These are phyloP conservation scores for Rhinella marina DNA, from an alignment of 2,797 vertebrate species.

Conservation along the genomic window DNA sequence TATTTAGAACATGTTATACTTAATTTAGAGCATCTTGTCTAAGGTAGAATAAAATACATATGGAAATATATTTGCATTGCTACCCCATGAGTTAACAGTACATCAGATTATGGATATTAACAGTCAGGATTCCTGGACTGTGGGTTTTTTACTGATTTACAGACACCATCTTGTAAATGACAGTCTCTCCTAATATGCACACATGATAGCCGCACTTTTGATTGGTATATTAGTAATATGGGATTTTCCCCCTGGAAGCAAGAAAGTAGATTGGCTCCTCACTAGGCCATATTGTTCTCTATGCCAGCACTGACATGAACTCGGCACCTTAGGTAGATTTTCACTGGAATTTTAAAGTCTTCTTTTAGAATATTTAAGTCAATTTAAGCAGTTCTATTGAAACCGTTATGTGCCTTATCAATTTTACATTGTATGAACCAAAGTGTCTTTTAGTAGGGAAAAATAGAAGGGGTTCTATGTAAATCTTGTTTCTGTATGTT, in stretches of 20 bases:
- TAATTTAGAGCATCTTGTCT: background rate
- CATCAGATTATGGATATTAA: background rate
- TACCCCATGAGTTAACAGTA: background rate
- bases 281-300: background rate
- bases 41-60: background rate
- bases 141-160: background rate
- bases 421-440: background rate
- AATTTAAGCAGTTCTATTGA: background rate
- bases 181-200: background rate
- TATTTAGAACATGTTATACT: background rate
- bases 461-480: background rate
- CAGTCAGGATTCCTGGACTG: background rate
- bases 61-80: background rate
- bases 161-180: background rate
- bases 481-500: constrained; percentile 18
- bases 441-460: background rate
- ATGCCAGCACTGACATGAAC: background rate
- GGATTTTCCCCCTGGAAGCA: background rate
- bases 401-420: constrained; percentile 29
- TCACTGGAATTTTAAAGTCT: constrained; percentile 14
- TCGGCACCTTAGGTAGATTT: constrained; percentile 17
- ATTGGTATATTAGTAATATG: background rate
- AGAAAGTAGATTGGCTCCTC: background rate
- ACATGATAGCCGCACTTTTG: background rate
- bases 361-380: constrained; percentile 15